Conservation (phyloP, 2,888 invertebrate species). For the Nemotelus nigrinus region DNA sequence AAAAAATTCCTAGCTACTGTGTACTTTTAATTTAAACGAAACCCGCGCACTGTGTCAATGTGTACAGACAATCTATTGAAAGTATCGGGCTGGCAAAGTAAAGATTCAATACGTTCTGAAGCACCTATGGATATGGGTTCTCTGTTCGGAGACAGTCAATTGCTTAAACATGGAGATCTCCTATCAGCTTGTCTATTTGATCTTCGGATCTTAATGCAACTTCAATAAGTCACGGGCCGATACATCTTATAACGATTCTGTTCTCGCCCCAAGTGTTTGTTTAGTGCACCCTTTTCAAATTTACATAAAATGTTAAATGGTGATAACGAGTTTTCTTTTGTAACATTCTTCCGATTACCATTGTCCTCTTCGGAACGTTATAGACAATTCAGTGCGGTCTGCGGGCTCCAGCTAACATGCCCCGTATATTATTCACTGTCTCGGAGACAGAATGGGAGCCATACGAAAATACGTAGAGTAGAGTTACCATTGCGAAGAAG, state of each 20-base stretch:
- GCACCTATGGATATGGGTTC: too few relatives aligned
- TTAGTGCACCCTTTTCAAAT: constrained; percentile 41
- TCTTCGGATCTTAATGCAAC: constrained; percentile 37
- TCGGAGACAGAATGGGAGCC: background rate
- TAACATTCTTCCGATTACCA: constrained; percentile 42
- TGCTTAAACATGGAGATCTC: constrained; percentile 25
- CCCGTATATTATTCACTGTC: constrained; percentile 1
- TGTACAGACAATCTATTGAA: background rate
- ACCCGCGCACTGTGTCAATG: constrained; percentile 2
- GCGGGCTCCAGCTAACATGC: background rate
- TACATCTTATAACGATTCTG: constrained; percentile 34
- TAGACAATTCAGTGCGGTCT: too few relatives aligned
- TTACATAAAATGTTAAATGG: constrained; percentile 45
- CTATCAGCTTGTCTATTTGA: constrained; percentile 32
- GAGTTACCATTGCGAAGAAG: background rate
- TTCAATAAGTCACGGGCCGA: constrained; percentile 40
- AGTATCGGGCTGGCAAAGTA: too few relatives aligned
- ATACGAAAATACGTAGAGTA: background rate
- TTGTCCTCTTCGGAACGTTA: constrained; percentile 23
- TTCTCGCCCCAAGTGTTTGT: constrained; percentile 42
- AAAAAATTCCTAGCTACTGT: constrained; percentile 30
- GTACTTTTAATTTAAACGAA: constrained; percentile 35
- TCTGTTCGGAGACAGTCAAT: too few relatives aligned
- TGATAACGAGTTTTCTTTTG: constrained; percentile 44
- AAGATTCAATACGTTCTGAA: too few relatives aligned